Evolutionary conservation across 2,113 vertebrate genomes (phyloP), one percentile per base, ranked within the genome.

Genomic region (Elgaria multicarinata): DNA sequence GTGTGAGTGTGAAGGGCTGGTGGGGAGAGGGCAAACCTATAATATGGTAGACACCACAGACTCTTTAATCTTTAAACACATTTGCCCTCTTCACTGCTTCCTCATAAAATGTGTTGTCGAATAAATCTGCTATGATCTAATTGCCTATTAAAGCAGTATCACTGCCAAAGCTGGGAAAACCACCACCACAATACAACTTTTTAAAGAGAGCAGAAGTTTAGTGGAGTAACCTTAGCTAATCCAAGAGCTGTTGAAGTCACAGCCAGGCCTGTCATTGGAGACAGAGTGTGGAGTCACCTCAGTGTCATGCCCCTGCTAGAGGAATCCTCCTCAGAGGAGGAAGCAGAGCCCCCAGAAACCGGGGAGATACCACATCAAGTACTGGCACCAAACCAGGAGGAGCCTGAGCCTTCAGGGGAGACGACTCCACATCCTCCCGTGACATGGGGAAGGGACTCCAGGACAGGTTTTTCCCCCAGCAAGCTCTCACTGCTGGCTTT

Each of bases 81-180:
- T 42, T 83, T 64, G 36, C 81, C 92, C 87, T 93, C 83, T 82
- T 33, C 77, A 92, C 75, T 93, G 89, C 93, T 95, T 93, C 93
- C 90, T 95, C 93, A 93, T 83, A 93, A 92, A 95, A 90, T 0
- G 0, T 12, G 0, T 89, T 1, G 81, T 86, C 95, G 91, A 91
- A 93, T 90, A 93, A 92, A 95, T 95, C 93, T 91, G 90, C 88
- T 85, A 89, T 78, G 80, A 95, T 90, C 88, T 95, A 95, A 95
- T 93, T 95, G 92, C 92, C 92, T 95, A 76, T 94, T 93, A 92
- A 44, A 92, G 89, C 92, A 92, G 88, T 78, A 4, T 50, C 88
- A 31, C 90, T 82, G 90, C 92, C 85, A 14, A 7, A 92, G 85
- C 74, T 14, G 0, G 80, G 90, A 90, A 93, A 92, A 2, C 91